Evolutionary conservation across 2,888 invertebrate species (phyloP).

Genomic region (Nowickia ferox): DNA sequence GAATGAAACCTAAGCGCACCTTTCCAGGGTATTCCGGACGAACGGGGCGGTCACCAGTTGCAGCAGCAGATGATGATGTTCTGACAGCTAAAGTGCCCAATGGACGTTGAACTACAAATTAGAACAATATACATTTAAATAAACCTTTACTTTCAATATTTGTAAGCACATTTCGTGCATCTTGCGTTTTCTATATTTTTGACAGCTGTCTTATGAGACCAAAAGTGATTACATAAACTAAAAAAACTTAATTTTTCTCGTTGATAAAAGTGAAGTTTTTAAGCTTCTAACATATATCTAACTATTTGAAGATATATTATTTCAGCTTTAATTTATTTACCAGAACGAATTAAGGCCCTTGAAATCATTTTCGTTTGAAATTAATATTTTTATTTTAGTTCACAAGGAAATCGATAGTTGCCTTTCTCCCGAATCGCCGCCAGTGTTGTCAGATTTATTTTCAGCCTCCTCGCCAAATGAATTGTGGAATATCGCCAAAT

Average conservation of each 20-base stretch:
- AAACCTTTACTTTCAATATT: background rate
- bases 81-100: conserved; percentile 84
- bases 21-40: conserved; percentile 89
- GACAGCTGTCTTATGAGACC: conserved; percentile 65
- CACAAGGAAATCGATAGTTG: conserved; percentile 74
- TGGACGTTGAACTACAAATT: conserved; percentile 80
- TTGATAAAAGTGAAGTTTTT: too few relatives aligned
- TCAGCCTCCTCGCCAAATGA: too few relatives aligned
- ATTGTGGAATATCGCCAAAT: too few relatives aligned
- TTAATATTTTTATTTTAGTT: conserved; percentile 75
- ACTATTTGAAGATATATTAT: too few relatives aligned
- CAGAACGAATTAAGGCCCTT: conserved; percentile 87
- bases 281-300: too few relatives aligned
- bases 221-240: conserved; percentile 82
- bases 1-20: conserved; percentile 94
- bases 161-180: conserved; percentile 64
- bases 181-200: conserved; percentile 69
- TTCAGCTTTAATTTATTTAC: conserved; percentile 82
- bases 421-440: conserved; percentile 57
- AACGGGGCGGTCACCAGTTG: conserved; percentile 86
- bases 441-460: too few relatives aligned
- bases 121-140: conserved; percentile 4
- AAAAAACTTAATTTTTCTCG: background rate
- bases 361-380: conserved; percentile 86
- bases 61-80: conserved; percentile 81